Evolutionary conservation across 2,113 vertebrate species (phyloP), one percentile per base, ranked within the genome.

Genomic region (Chaenocephalus aceratus): DNA sequence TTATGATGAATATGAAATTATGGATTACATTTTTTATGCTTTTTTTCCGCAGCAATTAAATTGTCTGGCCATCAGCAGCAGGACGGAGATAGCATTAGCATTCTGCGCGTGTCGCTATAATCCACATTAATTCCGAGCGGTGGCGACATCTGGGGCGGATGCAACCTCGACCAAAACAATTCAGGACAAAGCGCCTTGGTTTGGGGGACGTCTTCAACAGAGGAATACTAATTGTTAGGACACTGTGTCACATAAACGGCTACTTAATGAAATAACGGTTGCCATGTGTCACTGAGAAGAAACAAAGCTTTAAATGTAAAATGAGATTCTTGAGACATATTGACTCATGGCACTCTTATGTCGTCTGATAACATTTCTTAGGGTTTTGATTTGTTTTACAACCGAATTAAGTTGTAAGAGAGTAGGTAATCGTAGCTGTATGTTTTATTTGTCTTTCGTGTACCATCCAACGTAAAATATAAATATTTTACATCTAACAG

Each of bases 1-100:
- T 94, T 94, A 93, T 93, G 89, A 90, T 94, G 93, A 93, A 95
- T 94, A 93, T 93, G 83, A 90, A 94, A 94, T 93, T 92, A 93
- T 78, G 79, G 85, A 92, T 88, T 90, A 84, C 76, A 86, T 89
- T 93, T 92, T 91, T 87, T 84, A 88, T 88, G 84, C 66, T 67
- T 81, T 82, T 18, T 86, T 89, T 89, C 79, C 84, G 87, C 49
- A 78, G 88, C 90, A 94, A 94, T 94, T 94, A 93, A 93, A 88
- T 89, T 91, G 86, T 89, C 77, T 82, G 80, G 87, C 86, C 85
- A 86, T 93, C 89, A 92, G 90, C 89, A 77, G 89, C 58, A 76
- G 59, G 59, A 80, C 44, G 86, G 78, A 90, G 84, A 91, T 85
- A 84, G 73, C 88, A 94, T 94, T 93, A 94, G 90, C 79, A 94